Base-by-base conservation (phyloP, 2,888 invertebrate species). In the Formica aserva region DNA sequence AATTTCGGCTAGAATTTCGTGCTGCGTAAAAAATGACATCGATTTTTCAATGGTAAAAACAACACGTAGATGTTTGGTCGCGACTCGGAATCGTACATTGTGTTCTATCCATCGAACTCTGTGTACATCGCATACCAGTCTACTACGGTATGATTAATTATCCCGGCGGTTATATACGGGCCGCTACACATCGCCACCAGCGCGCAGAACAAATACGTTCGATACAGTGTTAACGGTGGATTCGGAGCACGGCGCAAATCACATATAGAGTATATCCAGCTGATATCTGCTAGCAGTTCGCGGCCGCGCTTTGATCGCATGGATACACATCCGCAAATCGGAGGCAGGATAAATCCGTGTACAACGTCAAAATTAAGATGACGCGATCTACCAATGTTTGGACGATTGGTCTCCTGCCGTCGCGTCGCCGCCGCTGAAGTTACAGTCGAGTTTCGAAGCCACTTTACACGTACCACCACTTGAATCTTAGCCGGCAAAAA, bases 181-280 rank as follows among this genome's bases (percentile, higher is more conserved):
- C 13, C 38, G 32, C 35, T 32, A 22, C 60, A 22, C 60, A 72
- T 26, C 57, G 78, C 45, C 72, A 69, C 45, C 9, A 45, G 75
- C 65, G n/a, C 45, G 32, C 78, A 80, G 29, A 80, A 80, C 78
- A 80, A 80, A 80, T 80, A 80, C 74, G 71, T 22, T 71, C 78
- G 41, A 78, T 78, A 45, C 38, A 38, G 29, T 26, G 29, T 52
- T 35, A 5, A 62, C 18, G 15, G 18, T 22, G 78, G 45, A 60
- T 72, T n/a, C 69, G 32, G 32, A 26, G 18, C 32, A 35, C 60
- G 35, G 4, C 6, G 74, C 60, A 60, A 45, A 60, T 38, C 9
- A 22, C 45, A 45, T 41, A 78, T 57, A 77, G 26, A 5, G 32
- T 38, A n/a, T n/a, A 29, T 15, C 15, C 15, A 15, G 52, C 74